These are phyloP conservation scores for Forpus xanthops DNA, from an alignment of 2,797 vertebrate genomes.

Conservation along the genomic window DNA sequence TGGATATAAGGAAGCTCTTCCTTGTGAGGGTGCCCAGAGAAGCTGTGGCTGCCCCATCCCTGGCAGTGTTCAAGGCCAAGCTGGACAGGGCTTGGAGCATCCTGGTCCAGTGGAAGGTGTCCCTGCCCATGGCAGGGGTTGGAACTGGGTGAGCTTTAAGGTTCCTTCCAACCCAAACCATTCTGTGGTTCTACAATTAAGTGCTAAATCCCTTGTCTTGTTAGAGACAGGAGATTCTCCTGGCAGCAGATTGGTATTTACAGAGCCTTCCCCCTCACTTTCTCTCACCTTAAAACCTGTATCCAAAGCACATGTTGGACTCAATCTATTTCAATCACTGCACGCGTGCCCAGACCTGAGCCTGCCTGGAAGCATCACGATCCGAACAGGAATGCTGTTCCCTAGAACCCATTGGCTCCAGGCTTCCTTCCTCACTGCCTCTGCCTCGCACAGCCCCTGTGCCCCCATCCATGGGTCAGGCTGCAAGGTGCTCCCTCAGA, in stretches of 20 bases:
- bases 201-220: not conserved
- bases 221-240: not conserved
- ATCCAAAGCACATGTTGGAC: not conserved
- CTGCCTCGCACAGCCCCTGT: not conserved
- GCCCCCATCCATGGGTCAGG: not conserved
- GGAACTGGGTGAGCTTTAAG: too few species aligned
- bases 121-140: too few species aligned
- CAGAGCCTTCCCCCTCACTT: not conserved
- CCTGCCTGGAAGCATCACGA: not conserved
- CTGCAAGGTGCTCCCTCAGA: not conserved
- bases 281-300: not conserved
- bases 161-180: too few species aligned
- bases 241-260: not conserved
- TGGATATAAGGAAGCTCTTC: not conserved
- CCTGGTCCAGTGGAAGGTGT: too few species aligned
- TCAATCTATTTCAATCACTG: not conserved
- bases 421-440: not conserved
- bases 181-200: not conserved
- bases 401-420: not conserved
- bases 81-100: too few species aligned
- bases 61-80: too few species aligned
- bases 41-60: too few species aligned
- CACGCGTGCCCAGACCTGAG: accelerated
- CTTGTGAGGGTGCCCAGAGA: not conserved
- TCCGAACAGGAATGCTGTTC: not conserved